Evolutionary conservation across 2,797 vertebrate genomes (phyloP), one percentile per base, ranked within the genome.

Genomic region (Hippoglossus hippoglossus): DNA sequence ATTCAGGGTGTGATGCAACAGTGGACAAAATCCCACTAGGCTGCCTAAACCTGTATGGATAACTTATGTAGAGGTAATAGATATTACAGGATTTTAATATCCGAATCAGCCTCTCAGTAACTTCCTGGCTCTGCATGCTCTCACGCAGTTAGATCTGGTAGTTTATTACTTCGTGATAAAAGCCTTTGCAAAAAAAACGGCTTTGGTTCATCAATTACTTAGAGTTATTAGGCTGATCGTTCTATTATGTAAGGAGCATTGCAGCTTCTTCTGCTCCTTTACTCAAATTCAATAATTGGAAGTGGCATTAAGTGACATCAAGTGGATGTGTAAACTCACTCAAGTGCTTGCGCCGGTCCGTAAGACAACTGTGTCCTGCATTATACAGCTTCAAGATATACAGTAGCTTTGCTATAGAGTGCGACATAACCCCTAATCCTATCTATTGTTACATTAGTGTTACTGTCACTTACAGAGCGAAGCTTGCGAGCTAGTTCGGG

Each of bases 121-220:
- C 49, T 63, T 51, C 26, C 21, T 12, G 26, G 5, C 18, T n/a
- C 47, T 7, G 3, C 10, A 22, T 28, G 11, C 34, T 9, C 10
- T 47, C 15, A 21, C 6, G 2, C 19, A 51, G 15, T 58, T 19
- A 24, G 9, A 61, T 19, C 34, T 8, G 16, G 0, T 51, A 28
- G 11, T 47, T 68, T 21, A 39, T 28, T 39, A 41, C 24, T 22
- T 60, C 18, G n/a, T 46, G 36, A 53, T 49, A 44, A 31, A 69
- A 60, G 34, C 11, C 44, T 36, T 36, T 44, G n/a, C 15, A 52
- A 57, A n/a, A n/a, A 56, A 50, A 60, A 24, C 19, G 1, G 6
- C 11, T 6, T 11, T n/a, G 18, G 25, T 49, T 18, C 10, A 21
- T 19, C 16, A 24, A 19, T 26, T 46, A 12, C 9, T 46, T 26